Evolutionary conservation across 2,888 invertebrate genomes (phyloP).

Genomic region (Vesta saturnalis): DNA sequence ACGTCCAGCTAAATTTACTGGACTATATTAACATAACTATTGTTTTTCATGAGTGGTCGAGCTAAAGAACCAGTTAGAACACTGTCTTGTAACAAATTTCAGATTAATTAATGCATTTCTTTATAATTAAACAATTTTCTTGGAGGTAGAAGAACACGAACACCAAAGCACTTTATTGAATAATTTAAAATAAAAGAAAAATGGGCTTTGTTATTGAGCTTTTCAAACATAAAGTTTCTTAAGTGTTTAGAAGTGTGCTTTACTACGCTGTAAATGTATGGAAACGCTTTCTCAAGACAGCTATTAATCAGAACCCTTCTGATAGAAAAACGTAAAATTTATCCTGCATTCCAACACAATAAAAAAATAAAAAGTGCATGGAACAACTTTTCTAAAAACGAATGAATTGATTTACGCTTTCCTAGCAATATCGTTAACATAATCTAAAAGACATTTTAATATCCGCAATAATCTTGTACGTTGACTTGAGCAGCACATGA

Average conservation of each 20-base stretch:
- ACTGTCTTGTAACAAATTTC: no score
- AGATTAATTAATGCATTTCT: no score
- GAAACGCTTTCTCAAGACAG: not conserved
- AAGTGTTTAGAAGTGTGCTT: not conserved
- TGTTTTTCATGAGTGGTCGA: no score
- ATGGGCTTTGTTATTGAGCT: not conserved
- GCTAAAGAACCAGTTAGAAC: no score
- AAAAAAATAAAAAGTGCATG: not conserved
- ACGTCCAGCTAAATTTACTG: no score
- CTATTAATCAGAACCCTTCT: conserved; percentile 1
- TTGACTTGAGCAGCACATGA: not conserved
- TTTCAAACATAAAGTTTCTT: not conserved
- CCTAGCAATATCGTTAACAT: not conserved
- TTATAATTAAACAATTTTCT: no score
- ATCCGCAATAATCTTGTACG: not conserved
- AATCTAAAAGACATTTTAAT: not conserved
- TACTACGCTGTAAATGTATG: not conserved
- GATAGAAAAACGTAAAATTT: not conserved
- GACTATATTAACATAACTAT: no score
- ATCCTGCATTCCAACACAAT: not conserved
- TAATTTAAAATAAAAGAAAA: not conserved
- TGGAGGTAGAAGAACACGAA: not conserved
- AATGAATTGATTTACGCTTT: not conserved
- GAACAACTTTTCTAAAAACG: no score
- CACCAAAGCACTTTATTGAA: not conserved